phyloP scores from a whole-genome alignment of 2,113 vertebrate species.

The Stercorarius parasiticus region DNA sequence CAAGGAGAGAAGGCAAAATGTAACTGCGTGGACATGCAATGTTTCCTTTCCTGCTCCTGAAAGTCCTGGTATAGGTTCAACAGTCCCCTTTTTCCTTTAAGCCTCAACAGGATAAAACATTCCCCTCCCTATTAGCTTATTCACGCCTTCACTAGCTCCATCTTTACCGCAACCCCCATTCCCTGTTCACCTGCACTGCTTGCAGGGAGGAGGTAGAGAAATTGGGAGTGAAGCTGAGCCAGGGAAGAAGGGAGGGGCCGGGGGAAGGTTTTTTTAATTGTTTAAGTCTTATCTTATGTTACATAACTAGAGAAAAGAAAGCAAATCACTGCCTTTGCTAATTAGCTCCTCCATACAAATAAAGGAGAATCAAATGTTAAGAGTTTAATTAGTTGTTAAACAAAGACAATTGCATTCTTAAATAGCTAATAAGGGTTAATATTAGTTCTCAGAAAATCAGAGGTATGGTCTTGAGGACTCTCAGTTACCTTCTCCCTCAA shows the following conservation, averaged over 20 bases:
- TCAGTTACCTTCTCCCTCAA: not conserved
- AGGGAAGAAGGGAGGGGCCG: not conserved
- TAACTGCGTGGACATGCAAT: not conserved
- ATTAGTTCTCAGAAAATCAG: not conserved
- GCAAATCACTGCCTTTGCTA: not conserved
- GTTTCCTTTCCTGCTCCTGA: not conserved
- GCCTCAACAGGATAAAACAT: not conserved
- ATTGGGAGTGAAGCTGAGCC: not conserved
- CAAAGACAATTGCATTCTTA: not conserved
- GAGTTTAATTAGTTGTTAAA: not conserved
- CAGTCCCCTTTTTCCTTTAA: not conserved
- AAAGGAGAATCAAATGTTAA: not conserved
- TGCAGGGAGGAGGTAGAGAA: not conserved
- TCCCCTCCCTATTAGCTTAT: not conserved
- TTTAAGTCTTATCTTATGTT: not conserved
- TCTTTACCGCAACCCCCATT: not conserved
- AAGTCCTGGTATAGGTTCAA: not conserved
- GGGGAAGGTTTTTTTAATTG: not conserved
- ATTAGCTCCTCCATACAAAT: not conserved
- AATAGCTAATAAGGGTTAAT: not conserved
- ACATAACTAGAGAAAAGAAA: not conserved
- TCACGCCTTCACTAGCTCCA: not conserved
- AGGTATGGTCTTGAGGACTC: not conserved
- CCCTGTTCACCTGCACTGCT: too few relatives aligned
- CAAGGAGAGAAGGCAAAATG: not conserved